Evolutionary conservation across 1,140 invertebrate genomes (phyloP).

Genomic region (Apis mellifera): Amel_HAv3.1 CM009937.2:1396501-1397000

Average conservation of each 20-base stretch:
- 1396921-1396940: constrained; percentile 53
- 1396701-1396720: constrained; percentile 67
- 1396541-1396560: constrained; percentile 59
- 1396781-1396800: constrained; percentile 50
- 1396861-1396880: constrained; percentile 50
- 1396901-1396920: constrained; percentile 42
- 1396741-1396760: constrained; percentile 69
- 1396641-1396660: constrained; percentile 67
- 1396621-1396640: constrained; percentile 50
- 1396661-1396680: constrained; percentile 73
- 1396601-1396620: constrained; percentile 52
- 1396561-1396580: constrained; percentile 62
- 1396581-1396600: constrained; percentile 59
- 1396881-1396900: constrained; percentile 48
- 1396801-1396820: constrained; percentile 27
- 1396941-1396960: constrained; percentile 29
- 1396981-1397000: constrained; percentile 52
- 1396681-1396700: constrained; percentile 66
- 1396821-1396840: constrained; percentile 35
- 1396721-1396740: constrained; percentile 62
- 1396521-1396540: constrained; percentile 65
- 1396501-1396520: constrained; percentile 58
- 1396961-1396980: constrained; percentile 27
- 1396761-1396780: constrained; percentile 62
- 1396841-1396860: constrained; percentile 24